A percentile compares a stretch with the other conserved stretches of the same genome.
Conservation (phyloP, 2,797 vertebrate genomes). For the Sebastes variabilis region DNA sequence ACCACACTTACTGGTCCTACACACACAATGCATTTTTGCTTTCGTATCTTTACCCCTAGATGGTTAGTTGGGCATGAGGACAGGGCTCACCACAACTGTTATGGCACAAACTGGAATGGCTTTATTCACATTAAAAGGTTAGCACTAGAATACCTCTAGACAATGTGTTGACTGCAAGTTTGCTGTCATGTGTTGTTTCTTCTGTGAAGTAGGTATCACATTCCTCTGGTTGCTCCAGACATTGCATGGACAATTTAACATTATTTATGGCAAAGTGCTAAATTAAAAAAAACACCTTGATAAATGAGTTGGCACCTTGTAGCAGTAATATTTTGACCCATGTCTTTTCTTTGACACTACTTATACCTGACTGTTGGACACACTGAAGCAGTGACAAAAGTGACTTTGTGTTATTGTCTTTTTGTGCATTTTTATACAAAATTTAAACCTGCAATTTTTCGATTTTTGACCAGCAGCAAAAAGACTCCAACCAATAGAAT, state of each 20-base stretch:
- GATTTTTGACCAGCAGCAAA: background rate
- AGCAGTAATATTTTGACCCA: background rate
- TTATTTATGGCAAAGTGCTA: background rate
- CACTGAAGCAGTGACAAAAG: background rate
- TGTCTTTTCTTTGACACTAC: background rate
- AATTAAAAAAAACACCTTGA: background rate
- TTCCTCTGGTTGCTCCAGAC: background rate
- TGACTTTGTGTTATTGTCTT: background rate
- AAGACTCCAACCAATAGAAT: background rate
- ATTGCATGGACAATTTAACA: background rate
- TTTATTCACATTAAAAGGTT: background rate
- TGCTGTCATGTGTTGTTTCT: fast-evolving
- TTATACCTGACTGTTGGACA: background rate
- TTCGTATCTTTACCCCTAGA: background rate
- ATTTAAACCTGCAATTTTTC: background rate
- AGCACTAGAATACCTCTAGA: background rate
- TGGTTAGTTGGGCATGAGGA: too few species aligned
- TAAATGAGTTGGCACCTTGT: background rate
- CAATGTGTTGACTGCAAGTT: background rate
- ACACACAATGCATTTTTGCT: background rate
- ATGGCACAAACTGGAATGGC: background rate
- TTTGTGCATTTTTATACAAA: background rate
- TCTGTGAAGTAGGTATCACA: background rate
- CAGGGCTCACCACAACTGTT: too few species aligned
- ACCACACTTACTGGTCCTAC: conserved; percentile 18